phyloP scores from a whole-genome alignment of 2,797 vertebrate species.

The Ctenochaetus hawaiiensis region DNA sequence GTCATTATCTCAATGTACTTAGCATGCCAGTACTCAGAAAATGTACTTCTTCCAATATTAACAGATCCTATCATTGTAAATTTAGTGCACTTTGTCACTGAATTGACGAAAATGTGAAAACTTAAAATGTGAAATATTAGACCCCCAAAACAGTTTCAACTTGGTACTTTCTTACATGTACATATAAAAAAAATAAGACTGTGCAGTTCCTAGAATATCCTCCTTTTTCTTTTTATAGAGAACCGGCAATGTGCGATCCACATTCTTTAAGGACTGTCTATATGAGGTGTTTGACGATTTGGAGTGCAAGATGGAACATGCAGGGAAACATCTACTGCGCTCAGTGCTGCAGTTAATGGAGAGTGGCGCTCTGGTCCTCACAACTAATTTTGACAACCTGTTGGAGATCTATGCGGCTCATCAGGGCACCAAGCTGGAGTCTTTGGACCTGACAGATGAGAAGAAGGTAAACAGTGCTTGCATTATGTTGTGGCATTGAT shows the following conservation, averaged over 20 bases:
- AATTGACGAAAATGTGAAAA: neutral
- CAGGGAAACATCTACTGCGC: constrained; percentile 93
- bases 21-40: neutral
- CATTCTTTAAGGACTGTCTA: constrained; percentile 98
- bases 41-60: neutral
- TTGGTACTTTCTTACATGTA: neutral
- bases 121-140: neutral
- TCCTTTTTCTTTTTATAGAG: constrained; percentile 80
- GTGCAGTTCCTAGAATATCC: neutral
- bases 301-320: constrained; percentile 96
- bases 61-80: neutral
- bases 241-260: constrained; percentile 94
- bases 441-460: constrained; percentile 95
- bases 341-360: constrained; percentile 96
- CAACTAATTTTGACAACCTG: constrained; percentile 97
- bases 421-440: constrained; percentile 94
- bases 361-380: constrained; percentile 93
- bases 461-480: constrained; percentile 89
- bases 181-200: neutral
- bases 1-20: neutral
- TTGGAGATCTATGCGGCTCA: constrained; percentile 95
- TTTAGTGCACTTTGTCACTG: neutral
- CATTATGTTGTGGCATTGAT: constrained; percentile 27
- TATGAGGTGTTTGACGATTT: constrained; percentile 97
- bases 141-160: neutral